These are phyloP conservation scores for Glossophaga mutica DNA, from an alignment of 2,797 vertebrate species.

Conservation along the genomic window DNA sequence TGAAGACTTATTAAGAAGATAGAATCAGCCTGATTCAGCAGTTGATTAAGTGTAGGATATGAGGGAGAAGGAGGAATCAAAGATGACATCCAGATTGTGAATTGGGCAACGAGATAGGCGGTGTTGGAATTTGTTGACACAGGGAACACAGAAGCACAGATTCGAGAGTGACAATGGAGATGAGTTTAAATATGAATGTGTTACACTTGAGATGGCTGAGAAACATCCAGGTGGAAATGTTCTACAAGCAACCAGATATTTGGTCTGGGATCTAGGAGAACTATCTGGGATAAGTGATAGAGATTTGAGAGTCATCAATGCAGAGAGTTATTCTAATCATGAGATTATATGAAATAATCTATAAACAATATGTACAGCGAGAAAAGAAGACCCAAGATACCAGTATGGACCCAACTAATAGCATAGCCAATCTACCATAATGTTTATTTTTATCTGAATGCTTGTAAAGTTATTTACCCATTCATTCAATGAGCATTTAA, in stretches of 20 bases:
- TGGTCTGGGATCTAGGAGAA: not conserved
- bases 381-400: not conserved
- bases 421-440: not conserved
- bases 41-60: not conserved
- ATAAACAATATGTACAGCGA: not conserved
- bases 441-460: not conserved
- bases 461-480: not conserved
- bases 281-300: not conserved
- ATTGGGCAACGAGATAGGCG: not conserved
- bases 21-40: not conserved
- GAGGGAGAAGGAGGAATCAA: not conserved
- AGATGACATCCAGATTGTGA: not conserved
- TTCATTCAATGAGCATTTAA: not conserved
- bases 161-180: not conserved
- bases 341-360: not conserved
- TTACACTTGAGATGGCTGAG: not conserved
- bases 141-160: not conserved
- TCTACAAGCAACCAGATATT: not conserved
- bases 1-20: not conserved
- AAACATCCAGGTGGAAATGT: not conserved
- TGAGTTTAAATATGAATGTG: not conserved
- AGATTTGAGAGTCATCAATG: not conserved
- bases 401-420: not conserved
- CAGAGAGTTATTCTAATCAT: not conserved
- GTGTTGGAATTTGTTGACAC: not conserved